Percentiles rank a stretch among this genome's conserved stretches.
These are phyloP conservation scores for Periophthalmus magnuspinnatus DNA, from an alignment of 2,797 vertebrate species.

Conservation along the genomic window DNA sequence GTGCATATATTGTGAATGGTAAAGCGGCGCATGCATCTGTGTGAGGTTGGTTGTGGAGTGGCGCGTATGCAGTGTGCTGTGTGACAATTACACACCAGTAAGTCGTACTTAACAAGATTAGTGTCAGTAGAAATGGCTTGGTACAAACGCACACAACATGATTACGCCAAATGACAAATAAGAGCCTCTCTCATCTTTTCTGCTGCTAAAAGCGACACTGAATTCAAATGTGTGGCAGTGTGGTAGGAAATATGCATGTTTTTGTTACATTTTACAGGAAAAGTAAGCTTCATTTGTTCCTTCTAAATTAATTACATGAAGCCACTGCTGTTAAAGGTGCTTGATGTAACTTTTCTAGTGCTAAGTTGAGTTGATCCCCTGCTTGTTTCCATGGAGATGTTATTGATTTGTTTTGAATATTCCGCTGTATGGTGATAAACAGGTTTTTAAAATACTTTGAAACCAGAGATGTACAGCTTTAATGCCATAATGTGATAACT, in stretches of 20 bases:
- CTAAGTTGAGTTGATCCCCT: too few species aligned
- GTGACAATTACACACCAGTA: constrained; percentile 12
- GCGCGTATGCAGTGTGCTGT: constrained; percentile 12
- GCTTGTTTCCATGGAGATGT: neutral
- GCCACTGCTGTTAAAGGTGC: too few species aligned
- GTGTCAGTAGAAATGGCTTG: constrained; percentile 13
- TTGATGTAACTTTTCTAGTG: too few species aligned
- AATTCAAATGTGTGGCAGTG: neutral
- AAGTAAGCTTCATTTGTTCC: neutral
- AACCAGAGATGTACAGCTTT: neutral
- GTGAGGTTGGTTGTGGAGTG: constrained; percentile 18
- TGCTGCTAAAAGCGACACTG: neutral
- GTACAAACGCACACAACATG: neutral
- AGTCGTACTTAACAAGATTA: constrained; percentile 6
- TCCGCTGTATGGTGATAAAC: neutral
- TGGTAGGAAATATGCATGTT: neutral
- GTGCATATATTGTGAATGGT: constrained; percentile 12
- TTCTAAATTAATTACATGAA: too few species aligned
- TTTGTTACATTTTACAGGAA: neutral
- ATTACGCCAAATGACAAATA: constrained; percentile 25
- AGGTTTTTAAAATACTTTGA: neutral
- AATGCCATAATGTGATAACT: neutral
- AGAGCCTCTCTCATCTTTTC: constrained; percentile 7
- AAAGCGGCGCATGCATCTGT: constrained; percentile 49
- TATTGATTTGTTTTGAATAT: neutral